Evolutionary conservation across 2,113 vertebrate genomes (phyloP).

Genomic region (Cavia porcellus): DNA sequence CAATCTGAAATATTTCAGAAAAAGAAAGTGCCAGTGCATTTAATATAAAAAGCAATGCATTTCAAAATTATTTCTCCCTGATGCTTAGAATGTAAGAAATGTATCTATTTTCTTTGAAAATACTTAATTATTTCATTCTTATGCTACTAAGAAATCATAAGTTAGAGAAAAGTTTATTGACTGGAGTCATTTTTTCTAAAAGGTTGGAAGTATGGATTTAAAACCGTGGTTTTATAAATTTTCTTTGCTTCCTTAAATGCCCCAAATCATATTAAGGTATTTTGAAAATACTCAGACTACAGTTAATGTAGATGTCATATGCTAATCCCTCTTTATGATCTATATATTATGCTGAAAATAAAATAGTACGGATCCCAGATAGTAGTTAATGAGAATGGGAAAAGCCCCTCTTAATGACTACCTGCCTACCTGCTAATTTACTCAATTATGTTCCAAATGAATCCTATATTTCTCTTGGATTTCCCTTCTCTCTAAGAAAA

Average conservation of each 20-base stretch:
- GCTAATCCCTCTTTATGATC: neutral
- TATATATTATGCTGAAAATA: neutral
- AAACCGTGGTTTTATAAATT: neutral
- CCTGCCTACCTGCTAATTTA: neutral
- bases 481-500: conserved; percentile 26
- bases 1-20: conserved; percentile 54
- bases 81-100: neutral
- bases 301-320: neutral
- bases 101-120: neutral
- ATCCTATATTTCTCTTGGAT: conserved; percentile 35
- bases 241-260: neutral
- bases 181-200: conserved; percentile 31
- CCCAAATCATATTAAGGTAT: neutral
- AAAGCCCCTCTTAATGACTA: neutral
- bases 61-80: neutral
- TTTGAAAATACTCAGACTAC: conserved; percentile 19
- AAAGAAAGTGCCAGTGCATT: conserved; percentile 13
- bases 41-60: conserved; percentile 7
- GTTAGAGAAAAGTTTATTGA: neutral
- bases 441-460: conserved; percentile 55
- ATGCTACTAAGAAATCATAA: neutral
- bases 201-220: neutral
- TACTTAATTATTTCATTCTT: conserved; percentile 42
- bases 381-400: neutral
- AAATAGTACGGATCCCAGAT: neutral